A percentile compares a stretch with the other conserved stretches of the same genome.
phyloP scores from a whole-genome alignment of 2,888 invertebrate genomes.

The Adelognathus sp. region DNA sequence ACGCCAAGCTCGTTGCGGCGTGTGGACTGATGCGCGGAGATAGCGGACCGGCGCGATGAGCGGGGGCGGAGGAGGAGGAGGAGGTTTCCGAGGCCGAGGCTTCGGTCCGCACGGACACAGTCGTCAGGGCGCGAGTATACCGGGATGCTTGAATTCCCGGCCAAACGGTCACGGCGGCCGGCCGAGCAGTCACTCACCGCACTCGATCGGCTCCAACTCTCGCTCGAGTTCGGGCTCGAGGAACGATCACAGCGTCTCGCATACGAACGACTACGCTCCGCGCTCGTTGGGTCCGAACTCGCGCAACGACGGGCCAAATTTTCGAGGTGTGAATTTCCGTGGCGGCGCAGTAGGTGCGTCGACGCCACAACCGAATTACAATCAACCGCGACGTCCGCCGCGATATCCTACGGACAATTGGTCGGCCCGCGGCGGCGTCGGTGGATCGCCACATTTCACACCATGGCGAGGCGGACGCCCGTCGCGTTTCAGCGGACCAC shows the following conservation, averaged over 20 bases:
- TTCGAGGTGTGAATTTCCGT: neutral
- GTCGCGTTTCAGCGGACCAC: slow-evolving; percentile 20
- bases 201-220: too few relatives aligned
- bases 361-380: slow-evolving; percentile 58
- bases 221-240: neutral
- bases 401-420: slow-evolving; percentile 26
- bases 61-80: slow-evolving; percentile 63
- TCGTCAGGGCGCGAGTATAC: slow-evolving; percentile 52
- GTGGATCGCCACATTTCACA: neutral
- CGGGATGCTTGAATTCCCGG: slow-evolving; percentile 34
- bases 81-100: slow-evolving; percentile 73
- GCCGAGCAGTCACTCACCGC: too few relatives aligned
- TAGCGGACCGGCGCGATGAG: slow-evolving; percentile 71
- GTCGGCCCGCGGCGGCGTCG: slow-evolving; percentile 13
- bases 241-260: neutral
- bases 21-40: slow-evolving; percentile 25
- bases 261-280: neutral
- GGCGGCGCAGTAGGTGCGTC: neutral
- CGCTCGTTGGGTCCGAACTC: neutral
- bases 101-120: slow-evolving; percentile 69
- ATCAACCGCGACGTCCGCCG: slow-evolving; percentile 44
- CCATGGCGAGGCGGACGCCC: slow-evolving; percentile 34
- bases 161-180: neutral
- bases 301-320: neutral
- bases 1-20: neutral